A percentile compares a stretch with the other conserved stretches of the same genome.
Evolutionary conservation across 2,888 invertebrate species (phyloP).

Genomic region (Drosophila vallismaia): DNA sequence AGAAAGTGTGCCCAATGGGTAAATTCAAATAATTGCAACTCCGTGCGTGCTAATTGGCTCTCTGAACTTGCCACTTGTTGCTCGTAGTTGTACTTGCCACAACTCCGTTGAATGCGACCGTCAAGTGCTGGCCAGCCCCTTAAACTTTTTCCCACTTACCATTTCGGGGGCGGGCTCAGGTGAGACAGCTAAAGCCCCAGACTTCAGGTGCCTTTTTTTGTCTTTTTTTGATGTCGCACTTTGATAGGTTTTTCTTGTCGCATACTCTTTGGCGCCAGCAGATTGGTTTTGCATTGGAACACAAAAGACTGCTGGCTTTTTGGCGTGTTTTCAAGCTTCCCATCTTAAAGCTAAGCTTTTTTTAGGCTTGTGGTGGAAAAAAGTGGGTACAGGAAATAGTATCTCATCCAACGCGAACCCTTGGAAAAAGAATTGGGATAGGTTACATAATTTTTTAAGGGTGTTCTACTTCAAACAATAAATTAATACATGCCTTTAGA

Average conservation of each 20-base stretch:
- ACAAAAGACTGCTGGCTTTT: conserved; percentile 19
- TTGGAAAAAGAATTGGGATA: too few species aligned
- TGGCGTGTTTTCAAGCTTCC: background rate
- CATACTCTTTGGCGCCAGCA: conserved; percentile 25
- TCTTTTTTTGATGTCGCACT: background rate
- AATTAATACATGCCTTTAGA: background rate
- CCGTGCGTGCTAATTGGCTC: conserved; percentile 65
- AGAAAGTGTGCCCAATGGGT: conserved; percentile 67
- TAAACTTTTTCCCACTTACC: conserved; percentile 11
- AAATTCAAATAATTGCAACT: conserved; percentile 53
- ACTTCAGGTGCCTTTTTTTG: background rate
- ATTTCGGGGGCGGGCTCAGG: conserved; percentile 3
- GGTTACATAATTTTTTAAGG: too few species aligned
- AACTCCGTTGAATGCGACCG: conserved; percentile 7
- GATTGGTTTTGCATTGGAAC: background rate
- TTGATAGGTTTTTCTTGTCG: conserved; percentile 6
- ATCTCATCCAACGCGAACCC: too few species aligned
- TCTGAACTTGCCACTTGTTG: conserved; percentile 40
- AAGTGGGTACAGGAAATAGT: background rate
- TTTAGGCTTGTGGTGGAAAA: conserved; percentile 15
- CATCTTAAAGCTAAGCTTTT: conserved; percentile 6
- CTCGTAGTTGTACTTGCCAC: conserved; percentile 3
- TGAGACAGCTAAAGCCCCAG: background rate
- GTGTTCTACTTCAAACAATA: background rate
- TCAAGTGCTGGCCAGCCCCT: conserved; percentile 2